These are phyloP conservation scores for Limnephilus auricula DNA, from an alignment of 2,888 invertebrate species.

Conservation along the genomic window DNA sequence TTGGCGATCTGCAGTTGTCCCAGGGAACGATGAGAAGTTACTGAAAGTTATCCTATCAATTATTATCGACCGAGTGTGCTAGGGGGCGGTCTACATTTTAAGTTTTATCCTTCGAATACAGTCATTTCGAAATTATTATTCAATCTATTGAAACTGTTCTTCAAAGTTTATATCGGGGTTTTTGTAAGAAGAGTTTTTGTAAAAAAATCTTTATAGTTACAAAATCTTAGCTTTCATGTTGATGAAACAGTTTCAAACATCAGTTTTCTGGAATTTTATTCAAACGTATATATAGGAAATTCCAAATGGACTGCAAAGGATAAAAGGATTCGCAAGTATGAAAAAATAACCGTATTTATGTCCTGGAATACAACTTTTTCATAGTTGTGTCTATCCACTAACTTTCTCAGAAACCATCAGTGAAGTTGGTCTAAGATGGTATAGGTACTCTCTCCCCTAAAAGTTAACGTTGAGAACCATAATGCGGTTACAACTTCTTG, in stretches of 20 bases:
- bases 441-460: neutral
- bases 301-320: neutral
- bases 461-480: slow-evolving; percentile 1
- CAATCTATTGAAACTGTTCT: neutral
- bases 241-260: neutral
- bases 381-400: neutral
- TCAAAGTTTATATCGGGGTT: neutral
- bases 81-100: too few species aligned
- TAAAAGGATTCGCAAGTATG: neutral
- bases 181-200: neutral
- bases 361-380: slow-evolving; percentile 2
- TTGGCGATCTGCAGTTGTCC: too few species aligned
- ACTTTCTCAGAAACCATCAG: slow-evolving; percentile 2
- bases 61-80: too few species aligned
- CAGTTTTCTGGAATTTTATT: neutral
- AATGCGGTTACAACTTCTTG: neutral
- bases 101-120: neutral
- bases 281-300: neutral
- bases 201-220: neutral
- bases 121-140: too few species aligned
- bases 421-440: neutral
- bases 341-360: neutral
- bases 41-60: too few species aligned
- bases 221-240: neutral
- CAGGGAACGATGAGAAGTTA: too few species aligned